Evolutionary conservation across 2,888 invertebrate species (phyloP), one percentile per base, ranked within the genome.

Genomic region (Conomelus anceps): DNA sequence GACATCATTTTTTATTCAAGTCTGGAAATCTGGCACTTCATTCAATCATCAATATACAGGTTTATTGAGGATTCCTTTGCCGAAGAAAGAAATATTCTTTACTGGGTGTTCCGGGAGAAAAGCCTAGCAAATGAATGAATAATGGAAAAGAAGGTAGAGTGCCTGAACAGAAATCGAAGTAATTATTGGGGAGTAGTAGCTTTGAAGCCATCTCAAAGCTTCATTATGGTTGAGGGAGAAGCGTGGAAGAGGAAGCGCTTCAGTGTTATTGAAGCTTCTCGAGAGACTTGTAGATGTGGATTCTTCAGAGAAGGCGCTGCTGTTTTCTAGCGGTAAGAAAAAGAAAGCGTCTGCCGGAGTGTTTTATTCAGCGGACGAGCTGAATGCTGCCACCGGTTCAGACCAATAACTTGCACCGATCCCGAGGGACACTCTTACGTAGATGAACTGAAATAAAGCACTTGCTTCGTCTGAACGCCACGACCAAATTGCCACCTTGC

Each of bases 381-480:
- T n/a, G 63, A 63, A 63, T 63, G 63, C n/a, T 63, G 63, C 63
- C 63, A 63, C 63, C 63, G 63, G 63, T 63, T 63, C 85, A 85
- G 85, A 24, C 23, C 85, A 85, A 85, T 85, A 85, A 85, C 85
- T 85, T 85, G 85, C 23, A 24, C 85, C 24, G 23, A 85, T 85
- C 85, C 23, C 85, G 20, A 13, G 85, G 24, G 85, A 85, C 85
- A 85, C 85, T 85, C 85, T 85, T 85, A 85, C 23, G 23, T 85
- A 85, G 85, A 85, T 85, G 85, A 85, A 85, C 85, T 85, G 85
- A 22, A 85, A 85, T 85, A 85, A 85, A 85, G 85, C 85, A 85
- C 85, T 85, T 23, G 23, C 23, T 22, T 22, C 85, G 63, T 63
- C 63, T 63, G 63, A 63, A 63, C n/a, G 63, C 63, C 20, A 63